Base-by-base conservation (phyloP, 2,797 vertebrate genomes). In the Pagetopsis macropterus region DNA sequence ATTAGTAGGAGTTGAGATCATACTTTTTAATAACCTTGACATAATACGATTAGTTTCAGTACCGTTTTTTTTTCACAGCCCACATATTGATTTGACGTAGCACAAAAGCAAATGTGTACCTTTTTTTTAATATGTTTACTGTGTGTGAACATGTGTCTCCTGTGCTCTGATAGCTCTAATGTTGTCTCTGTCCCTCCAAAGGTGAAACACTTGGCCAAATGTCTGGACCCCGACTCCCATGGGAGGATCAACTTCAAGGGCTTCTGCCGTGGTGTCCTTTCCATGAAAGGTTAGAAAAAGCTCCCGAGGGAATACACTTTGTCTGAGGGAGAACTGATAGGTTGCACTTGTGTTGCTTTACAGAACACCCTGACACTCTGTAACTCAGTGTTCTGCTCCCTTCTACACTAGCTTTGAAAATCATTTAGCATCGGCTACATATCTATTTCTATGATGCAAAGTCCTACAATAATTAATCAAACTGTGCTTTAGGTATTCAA, bases 251-350 rank as follows among this genome's bases (percentile, higher is more conserved):
- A 87, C 91, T 98, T 98, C 87, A 95, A 95, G 91, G 94, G 96
- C 76, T 98, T 98, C 89, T 98, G 96, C 84, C 91, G 95, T 0
- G 96, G 97, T n/a, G 96, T 98, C 58, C 94, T 98, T 61, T 94
- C 95, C 78, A 96, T 97, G 81, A 97, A 96, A 96, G 96, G 96
- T 98, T 84, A 83, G 84, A 27, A n/a, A 21, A 23, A 60, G 44
- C 31, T 27, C 23, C 23, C 23, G 3, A 55, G 44, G 9, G 1
- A 33, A 19, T 12, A 12, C 12, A 8, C 21, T 48, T 3, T 5
- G 51, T 40, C n/a, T 33, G 21, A 33, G 45, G 16, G 21, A 51
- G 9, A 58, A 31, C 48, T 3, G 41, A 31, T 12, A 27, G 49
- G 40, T 51, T 59, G 14, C 50, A 59, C 11, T 54, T 56, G n/a